Base-by-base conservation (phyloP, 2,113 vertebrate genomes). In the Petaurus breviceps region DNA sequence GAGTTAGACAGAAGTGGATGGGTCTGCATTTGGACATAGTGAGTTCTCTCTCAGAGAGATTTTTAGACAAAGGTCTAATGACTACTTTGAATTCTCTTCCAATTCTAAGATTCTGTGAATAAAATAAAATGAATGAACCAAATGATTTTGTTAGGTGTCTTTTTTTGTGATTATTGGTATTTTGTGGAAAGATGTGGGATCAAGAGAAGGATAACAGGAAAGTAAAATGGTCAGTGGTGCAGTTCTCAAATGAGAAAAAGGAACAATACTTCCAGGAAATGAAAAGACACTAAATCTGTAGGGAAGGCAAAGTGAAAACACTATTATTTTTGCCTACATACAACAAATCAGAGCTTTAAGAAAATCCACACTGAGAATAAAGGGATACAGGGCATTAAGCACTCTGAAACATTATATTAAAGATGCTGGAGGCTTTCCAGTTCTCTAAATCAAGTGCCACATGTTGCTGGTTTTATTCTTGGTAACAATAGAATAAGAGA, bases 371-470 rank as follows among this genome's bases (percentile, higher is more conserved):
- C n/a, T 43, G n/a, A 84, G 68, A 43, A 43, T 84, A 84, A 84
- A 43, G 68, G 37, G n/a, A 89, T 16, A 84, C 3, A 94, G 11
- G 50, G 0, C 10, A 95, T 55, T 61, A 54, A 77, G n/a, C 55
- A 9, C 43, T 57, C 92, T 92, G 50, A 97, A 97, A 92, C 11
- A 16, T 92, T 19, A 1, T 37, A 61, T 23, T 95, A 46, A 94
- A 91, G 57, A 14, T 93, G 53, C 37, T 89, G 53, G 55, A 93
- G 90, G 43, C 68, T 25, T 94, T 55, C 8, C 77, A 91, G 19
- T 96, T 96, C 93, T 96, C 93, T 95, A 91, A 97, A 96, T 90
- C 46, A 91, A 93, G 3, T 51, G 16, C 8, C 28, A 92, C 4
- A 61, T 55, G 92, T 49, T 23, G 47, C 92, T 31, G 51, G 0